Evolutionary conservation across 53 echinoderm and acorn worm species (phyloP).

Genomic region (Hippasteria phrygiana): DNA sequence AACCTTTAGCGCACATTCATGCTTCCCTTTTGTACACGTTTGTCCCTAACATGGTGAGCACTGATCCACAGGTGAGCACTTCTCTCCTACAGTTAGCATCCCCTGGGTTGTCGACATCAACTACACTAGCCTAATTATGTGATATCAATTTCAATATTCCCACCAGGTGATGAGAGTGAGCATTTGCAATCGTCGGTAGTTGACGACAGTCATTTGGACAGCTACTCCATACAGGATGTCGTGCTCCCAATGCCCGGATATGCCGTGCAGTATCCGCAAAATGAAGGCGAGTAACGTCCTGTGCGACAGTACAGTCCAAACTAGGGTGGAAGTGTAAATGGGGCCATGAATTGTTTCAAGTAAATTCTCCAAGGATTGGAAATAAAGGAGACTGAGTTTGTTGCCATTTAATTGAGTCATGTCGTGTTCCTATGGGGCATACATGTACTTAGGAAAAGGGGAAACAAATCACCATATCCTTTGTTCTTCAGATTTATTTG

Average conservation of each 20-base stretch:
- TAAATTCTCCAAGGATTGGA: neutral
- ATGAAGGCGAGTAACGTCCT: conserved; percentile 70
- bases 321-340: neutral
- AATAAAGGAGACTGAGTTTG: too few relatives aligned
- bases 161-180: conserved; percentile 25
- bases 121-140: too few relatives aligned
- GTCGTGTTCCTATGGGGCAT: too few relatives aligned
- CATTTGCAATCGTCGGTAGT: neutral
- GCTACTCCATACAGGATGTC: conserved; percentile 82
- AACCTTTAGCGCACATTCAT: too few relatives aligned
- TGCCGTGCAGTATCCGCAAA: conserved; percentile 78
- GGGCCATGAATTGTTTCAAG: neutral
- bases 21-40: too few relatives aligned
- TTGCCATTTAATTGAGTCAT: too few relatives aligned
- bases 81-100: neutral
- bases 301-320: neutral
- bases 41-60: too few relatives aligned
- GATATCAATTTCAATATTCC: too few relatives aligned
- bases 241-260: conserved; percentile 91
- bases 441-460: too few relatives aligned
- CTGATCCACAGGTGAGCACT: too few relatives aligned
- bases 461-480: too few relatives aligned
- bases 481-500: too few relatives aligned
- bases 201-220: conserved; percentile 27
- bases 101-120: neutral